Conservation (phyloP, 2,888 invertebrate genomes). For the Clanis bilineata region DNA sequence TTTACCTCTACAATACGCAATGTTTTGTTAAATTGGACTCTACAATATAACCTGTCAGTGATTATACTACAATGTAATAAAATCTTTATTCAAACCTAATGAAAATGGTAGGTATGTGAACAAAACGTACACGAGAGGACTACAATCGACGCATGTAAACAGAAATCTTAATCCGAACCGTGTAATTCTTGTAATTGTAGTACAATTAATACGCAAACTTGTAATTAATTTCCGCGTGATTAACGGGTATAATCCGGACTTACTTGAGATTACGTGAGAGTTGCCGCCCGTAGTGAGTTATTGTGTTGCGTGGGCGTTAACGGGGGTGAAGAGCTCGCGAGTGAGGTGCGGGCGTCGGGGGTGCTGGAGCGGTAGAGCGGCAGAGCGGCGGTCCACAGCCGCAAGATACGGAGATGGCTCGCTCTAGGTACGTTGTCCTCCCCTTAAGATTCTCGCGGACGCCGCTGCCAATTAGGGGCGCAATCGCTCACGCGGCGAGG, state of each 20-base stretch:
- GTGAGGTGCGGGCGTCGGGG: slow-evolving; percentile 49
- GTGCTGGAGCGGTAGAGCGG: slow-evolving; percentile 32
- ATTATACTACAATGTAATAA: no score
- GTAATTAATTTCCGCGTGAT: slow-evolving; percentile 81
- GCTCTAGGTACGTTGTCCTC: slow-evolving; percentile 74
- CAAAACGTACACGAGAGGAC: not conserved
- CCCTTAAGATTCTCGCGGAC: slow-evolving; percentile 83
- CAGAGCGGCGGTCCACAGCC: slow-evolving; percentile 61
- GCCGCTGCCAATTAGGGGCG: slow-evolving; percentile 82
- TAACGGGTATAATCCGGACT: slow-evolving; percentile 80
- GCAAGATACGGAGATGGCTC: slow-evolving; percentile 70
- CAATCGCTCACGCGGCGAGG: slow-evolving; percentile 81
- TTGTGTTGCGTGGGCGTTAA: slow-evolving; percentile 64
- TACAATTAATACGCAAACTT: slow-evolving; percentile 81
- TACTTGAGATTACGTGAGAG: slow-evolving; percentile 78
- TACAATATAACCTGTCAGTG: no score
- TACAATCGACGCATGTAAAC: not conserved
- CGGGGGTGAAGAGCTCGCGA: slow-evolving; percentile 43
- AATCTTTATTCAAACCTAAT: not conserved
- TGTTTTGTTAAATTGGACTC: no score
- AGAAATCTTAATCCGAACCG: slow-evolving; percentile 41
- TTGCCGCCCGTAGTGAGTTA: slow-evolving; percentile 73
- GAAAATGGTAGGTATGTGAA: not conserved
- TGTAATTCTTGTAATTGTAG: slow-evolving; percentile 74
- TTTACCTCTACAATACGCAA: no score